These are phyloP conservation scores for Lasius platythorax DNA, from an alignment of 2,888 invertebrate genomes.

Conservation along the genomic window DNA sequence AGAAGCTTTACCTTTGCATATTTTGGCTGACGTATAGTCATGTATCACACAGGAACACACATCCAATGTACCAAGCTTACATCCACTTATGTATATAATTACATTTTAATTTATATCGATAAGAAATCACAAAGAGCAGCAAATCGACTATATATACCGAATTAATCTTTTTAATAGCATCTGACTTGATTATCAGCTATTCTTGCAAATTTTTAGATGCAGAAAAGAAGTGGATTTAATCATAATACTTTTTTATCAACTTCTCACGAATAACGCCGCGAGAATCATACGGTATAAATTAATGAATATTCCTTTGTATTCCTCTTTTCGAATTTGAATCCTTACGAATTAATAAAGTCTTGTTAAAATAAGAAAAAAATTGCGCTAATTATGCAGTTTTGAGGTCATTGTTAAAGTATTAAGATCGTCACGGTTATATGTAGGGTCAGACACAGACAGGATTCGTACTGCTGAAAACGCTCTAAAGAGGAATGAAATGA, in stretches of 20 bases:
- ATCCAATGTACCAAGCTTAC: conserved; percentile 1
- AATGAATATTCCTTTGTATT: not conserved
- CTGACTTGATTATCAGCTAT: not conserved
- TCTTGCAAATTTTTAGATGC: not conserved
- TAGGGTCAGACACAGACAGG: not conserved
- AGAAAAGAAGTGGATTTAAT: not conserved
- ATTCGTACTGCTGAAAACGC: conserved; percentile 23
- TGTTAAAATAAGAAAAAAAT: conserved; percentile 21
- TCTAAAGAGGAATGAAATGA: conserved; percentile 54
- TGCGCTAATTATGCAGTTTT: not conserved
- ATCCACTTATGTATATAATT: not conserved
- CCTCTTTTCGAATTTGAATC: not conserved
- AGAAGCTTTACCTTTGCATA: conserved; percentile 36
- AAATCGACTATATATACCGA: not conserved
- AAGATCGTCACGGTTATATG: not conserved
- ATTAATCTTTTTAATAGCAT: not conserved
- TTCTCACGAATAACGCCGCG: not conserved
- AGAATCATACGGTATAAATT: not conserved
- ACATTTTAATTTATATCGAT: conserved; percentile 1
- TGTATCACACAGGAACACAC: not conserved
- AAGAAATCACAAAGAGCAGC: not conserved
- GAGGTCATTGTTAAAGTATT: conserved; percentile 16
- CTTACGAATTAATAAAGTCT: conserved; percentile 17
- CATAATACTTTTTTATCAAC: not conserved
- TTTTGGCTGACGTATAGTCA: conserved; percentile 4